These are phyloP conservation scores for Dolichoris vasculosae DNA, from an alignment of 1,140 invertebrate species.

Conservation along the genomic window DNA sequence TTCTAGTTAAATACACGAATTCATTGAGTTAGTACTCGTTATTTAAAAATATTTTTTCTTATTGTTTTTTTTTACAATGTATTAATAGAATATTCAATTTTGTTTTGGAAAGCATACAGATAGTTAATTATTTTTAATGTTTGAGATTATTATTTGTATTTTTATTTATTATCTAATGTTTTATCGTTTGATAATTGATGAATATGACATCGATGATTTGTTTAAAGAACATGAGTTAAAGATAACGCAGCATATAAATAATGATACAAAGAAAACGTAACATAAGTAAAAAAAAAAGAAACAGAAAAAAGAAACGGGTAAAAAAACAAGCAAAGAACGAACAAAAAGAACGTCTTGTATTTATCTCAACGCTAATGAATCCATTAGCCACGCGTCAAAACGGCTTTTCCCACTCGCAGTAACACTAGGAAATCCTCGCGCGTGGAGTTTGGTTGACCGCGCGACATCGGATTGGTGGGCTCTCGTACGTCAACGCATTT, in stretches of 20 bases:
- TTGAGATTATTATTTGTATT: background rate
- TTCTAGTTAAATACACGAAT: too few relatives aligned
- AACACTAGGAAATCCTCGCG: background rate
- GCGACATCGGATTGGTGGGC: background rate
- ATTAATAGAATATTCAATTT: too few relatives aligned
- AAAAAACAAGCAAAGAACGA: too few relatives aligned
- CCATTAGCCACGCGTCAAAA: slow-evolving; percentile 13
- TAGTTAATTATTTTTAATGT: background rate
- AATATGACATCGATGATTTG: background rate
- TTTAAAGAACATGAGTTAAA: background rate
- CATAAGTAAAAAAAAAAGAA: background rate
- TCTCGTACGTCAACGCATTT: background rate
- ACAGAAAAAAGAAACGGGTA: too few relatives aligned
- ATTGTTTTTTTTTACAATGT: too few relatives aligned
- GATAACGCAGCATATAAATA: background rate
- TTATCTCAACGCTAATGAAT: background rate
- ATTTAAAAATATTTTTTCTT: too few relatives aligned
- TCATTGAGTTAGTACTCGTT: too few relatives aligned
- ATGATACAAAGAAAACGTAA: background rate
- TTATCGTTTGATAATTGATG: background rate
- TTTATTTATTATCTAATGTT: background rate
- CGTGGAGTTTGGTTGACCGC: background rate
- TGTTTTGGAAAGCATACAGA: background rate
- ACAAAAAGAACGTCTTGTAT: background rate
- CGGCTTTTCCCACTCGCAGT: background rate